phyloP scores from a whole-genome alignment of 2,113 vertebrate species.

The Thinocorus orbignyianus region DNA sequence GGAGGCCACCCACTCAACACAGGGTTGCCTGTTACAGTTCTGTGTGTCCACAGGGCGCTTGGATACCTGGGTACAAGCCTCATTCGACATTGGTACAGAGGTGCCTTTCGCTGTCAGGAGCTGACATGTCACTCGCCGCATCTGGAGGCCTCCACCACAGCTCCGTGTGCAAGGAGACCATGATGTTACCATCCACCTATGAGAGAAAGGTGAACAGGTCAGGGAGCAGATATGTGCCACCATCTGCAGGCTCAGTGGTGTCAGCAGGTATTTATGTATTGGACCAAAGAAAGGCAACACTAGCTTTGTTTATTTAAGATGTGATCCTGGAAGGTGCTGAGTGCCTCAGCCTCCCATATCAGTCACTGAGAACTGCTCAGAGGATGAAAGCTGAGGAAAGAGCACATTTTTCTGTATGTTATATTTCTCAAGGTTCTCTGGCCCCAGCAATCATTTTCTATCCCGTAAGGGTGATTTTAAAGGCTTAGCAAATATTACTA shows the following conservation, averaged over 20 bases:
- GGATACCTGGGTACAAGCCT: slow-evolving; percentile 70
- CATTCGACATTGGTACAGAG: slow-evolving; percentile 67
- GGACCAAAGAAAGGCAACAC: neutral
- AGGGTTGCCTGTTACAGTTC: slow-evolving; percentile 83
- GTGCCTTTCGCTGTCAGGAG: slow-evolving; percentile 73
- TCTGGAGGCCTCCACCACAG: slow-evolving; percentile 88
- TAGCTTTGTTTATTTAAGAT: neutral
- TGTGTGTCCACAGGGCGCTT: slow-evolving; percentile 83
- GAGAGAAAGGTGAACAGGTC: neutral
- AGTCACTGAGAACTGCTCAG: neutral
- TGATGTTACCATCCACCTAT: slow-evolving; percentile 87
- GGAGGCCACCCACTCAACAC: slow-evolving; percentile 84
- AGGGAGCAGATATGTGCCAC: neutral
- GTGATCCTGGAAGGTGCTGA: neutral
- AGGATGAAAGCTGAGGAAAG: neutral
- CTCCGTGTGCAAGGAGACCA: slow-evolving; percentile 88
- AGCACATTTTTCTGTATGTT: neutral
- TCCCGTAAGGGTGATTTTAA: neutral
- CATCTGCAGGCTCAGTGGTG: neutral
- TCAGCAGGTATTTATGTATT: neutral
- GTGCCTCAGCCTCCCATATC: neutral
- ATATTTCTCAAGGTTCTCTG: neutral
- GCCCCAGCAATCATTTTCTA: neutral
- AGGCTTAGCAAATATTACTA: neutral
- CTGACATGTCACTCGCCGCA: slow-evolving; percentile 84